Conservation (phyloP, 2,113 vertebrate species). For the Capreolus pygargus region DNA sequence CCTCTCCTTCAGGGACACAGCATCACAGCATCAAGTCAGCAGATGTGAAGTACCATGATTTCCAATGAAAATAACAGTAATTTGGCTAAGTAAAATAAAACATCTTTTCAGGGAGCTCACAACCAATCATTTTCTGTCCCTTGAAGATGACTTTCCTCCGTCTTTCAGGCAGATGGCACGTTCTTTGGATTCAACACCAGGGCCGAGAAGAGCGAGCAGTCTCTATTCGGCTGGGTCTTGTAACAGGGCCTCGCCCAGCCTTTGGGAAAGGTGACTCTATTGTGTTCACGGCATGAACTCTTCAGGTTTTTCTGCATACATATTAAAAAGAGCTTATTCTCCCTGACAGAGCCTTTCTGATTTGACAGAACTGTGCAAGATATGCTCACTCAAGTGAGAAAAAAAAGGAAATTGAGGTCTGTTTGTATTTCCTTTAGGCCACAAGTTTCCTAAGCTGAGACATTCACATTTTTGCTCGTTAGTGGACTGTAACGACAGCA, state of each 20-base stretch:
- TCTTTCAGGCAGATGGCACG: background rate
- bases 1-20: background rate
- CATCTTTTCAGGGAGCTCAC: constrained; percentile 5
- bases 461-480: background rate
- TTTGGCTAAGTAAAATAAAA: constrained; percentile 43
- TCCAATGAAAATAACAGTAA: constrained; percentile 50
- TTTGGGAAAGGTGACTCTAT: background rate
- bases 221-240: background rate
- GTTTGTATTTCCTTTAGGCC: constrained; percentile 60
- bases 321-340: constrained; percentile 47
- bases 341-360: constrained; percentile 36
- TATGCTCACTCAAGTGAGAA: constrained; percentile 66
- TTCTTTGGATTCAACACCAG: background rate
- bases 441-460: constrained; percentile 51
- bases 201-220: background rate
- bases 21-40: background rate
- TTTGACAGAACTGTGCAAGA: constrained; percentile 45
- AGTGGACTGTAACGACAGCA: background rate
- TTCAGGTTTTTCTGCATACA: background rate
- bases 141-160: background rate
- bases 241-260: background rate
- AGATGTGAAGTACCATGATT: background rate
- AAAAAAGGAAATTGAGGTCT: constrained; percentile 73
- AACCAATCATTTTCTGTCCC: constrained; percentile 23
- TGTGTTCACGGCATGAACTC: background rate